Evolutionary conservation across 1,140 invertebrate species (phyloP).

Genomic region (Thaumetopoea pityocampa): DNA sequence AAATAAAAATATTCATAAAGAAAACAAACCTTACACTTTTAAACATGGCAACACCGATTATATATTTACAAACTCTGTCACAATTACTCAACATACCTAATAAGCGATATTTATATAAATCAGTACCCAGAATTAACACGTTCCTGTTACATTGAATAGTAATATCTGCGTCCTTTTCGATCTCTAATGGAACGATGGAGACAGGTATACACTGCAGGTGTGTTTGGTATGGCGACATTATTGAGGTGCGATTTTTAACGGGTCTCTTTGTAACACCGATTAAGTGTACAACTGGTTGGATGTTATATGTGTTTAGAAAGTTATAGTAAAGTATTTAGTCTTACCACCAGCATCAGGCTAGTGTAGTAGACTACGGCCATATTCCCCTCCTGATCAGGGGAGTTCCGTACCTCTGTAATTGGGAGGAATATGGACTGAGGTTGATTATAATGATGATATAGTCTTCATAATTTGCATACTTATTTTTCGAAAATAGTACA

Average conservation of each 20-base stretch:
- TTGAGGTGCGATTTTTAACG: constrained; percentile 53
- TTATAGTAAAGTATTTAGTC: background rate
- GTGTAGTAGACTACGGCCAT: too few relatives aligned
- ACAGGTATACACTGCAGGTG: constrained; percentile 38
- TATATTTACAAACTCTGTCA: constrained; percentile 5
- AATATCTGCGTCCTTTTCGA: constrained; percentile 24
- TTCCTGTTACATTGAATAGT: constrained; percentile 24
- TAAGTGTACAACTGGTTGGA: too few relatives aligned
- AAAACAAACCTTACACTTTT: too few relatives aligned
- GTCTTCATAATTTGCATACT: too few relatives aligned
- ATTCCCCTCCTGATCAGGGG: too few relatives aligned
- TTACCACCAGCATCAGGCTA: too few relatives aligned
- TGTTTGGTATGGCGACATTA: constrained; percentile 34
- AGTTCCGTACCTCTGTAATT: too few relatives aligned
- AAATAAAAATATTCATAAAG: too few relatives aligned
- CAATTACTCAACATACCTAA: constrained; percentile 2
- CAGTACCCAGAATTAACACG: constrained; percentile 44
- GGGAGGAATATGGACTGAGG: too few relatives aligned
- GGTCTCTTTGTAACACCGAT: constrained; percentile 11
- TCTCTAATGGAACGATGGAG: constrained; percentile 18
- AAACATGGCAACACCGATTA: background rate
- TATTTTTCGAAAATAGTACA: too few relatives aligned
- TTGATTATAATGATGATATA: too few relatives aligned
- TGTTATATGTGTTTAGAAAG: constrained; percentile 9
- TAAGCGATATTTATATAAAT: constrained; percentile 15